These are phyloP conservation scores for Sarcophaga peregrina DNA, from an alignment of 1,140 invertebrate species.

Conservation along the genomic window DNA sequence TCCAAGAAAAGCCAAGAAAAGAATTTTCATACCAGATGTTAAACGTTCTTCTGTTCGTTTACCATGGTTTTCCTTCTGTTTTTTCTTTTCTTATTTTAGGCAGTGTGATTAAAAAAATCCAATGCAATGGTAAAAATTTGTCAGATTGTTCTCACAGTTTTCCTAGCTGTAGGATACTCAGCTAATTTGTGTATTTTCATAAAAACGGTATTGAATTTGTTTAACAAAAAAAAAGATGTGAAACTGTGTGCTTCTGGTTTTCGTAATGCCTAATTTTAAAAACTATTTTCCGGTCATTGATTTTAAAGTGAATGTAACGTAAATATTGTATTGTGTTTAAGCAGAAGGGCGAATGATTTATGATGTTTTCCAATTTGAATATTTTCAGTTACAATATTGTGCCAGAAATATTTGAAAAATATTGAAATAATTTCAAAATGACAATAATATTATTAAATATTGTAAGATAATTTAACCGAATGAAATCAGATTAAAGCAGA, in stretches of 20 bases:
- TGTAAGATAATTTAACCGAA: no score
- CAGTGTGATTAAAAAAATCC: background rate
- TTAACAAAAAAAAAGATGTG: background rate
- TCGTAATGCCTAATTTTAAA: conserved; percentile 1
- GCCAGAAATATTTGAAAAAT: no score
- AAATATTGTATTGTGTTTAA: background rate
- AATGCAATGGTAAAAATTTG: background rate
- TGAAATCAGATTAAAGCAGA: no score
- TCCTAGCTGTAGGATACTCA: background rate
- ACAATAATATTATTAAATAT: no score
- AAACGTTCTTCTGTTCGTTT: conserved; percentile 12
- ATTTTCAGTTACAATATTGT: no score
- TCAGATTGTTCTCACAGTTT: conserved; percentile 36
- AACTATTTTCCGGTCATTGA: conserved; percentile 40
- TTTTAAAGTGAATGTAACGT: conserved; percentile 12
- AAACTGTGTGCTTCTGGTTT: background rate
- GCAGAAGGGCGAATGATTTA: conserved; percentile 21
- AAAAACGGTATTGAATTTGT: conserved; percentile 11
- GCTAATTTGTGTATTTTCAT: conserved; percentile 37
- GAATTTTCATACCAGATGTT: conserved; percentile 32
- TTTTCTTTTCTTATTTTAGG: background rate
- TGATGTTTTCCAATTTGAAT: background rate
- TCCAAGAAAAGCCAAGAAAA: background rate
- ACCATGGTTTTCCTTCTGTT: no score
- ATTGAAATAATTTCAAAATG: no score